These are phyloP conservation scores for Onychostruthus taczanowskii DNA, from an alignment of 2,113 vertebrate genomes.

Conservation along the genomic window DNA sequence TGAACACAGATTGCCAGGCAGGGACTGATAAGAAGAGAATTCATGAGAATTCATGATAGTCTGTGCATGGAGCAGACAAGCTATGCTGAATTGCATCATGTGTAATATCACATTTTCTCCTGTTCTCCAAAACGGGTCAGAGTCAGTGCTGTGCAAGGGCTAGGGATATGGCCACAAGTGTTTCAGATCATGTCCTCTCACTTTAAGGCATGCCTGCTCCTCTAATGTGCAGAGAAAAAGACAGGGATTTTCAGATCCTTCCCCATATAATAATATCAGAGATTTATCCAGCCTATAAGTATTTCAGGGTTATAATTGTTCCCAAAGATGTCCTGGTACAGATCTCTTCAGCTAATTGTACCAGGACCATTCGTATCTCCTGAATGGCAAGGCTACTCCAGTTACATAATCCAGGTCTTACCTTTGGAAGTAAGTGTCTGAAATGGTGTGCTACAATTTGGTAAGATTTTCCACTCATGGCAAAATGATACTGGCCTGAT, in stretches of 20 bases:
- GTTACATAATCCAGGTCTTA: slow-evolving; percentile 17
- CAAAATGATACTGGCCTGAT: slow-evolving; percentile 74
- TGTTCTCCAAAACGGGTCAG: background rate
- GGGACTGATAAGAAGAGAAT: background rate
- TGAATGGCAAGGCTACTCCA: background rate
- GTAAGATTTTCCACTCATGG: slow-evolving; percentile 75
- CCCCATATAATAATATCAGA: background rate
- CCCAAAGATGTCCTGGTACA: background rate
- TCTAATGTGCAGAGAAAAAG: background rate
- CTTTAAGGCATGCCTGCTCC: background rate
- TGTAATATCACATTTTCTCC: background rate
- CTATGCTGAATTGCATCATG: background rate
- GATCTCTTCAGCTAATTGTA: background rate
- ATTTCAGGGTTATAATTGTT: background rate
- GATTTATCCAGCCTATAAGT: background rate
- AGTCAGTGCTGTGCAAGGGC: background rate
- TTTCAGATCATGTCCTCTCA: background rate
- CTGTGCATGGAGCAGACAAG: background rate
- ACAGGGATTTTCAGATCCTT: background rate
- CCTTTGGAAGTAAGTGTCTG: slow-evolving; percentile 75
- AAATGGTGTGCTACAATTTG: slow-evolving; percentile 71
- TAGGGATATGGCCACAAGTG: background rate
- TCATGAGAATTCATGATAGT: background rate
- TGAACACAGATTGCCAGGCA: background rate
- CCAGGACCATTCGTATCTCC: background rate